Base-by-base conservation (phyloP, 2,797 vertebrate species). In the Oryzias dopingdopingensis region DNA sequence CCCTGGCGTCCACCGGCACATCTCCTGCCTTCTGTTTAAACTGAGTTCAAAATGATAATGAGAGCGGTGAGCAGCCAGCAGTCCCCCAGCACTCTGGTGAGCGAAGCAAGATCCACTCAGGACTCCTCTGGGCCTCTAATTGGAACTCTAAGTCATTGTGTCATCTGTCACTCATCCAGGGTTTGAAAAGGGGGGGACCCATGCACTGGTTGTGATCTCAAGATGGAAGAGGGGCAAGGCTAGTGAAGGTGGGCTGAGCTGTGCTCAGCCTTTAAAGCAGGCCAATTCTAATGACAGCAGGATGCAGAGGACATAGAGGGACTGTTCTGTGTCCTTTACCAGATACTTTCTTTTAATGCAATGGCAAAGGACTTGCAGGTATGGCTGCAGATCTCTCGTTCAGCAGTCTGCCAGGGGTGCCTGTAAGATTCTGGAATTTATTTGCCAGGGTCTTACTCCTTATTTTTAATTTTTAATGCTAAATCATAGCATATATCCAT, bases 21-120 rank as follows among this genome's bases (percentile, higher is more conserved):
- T 88, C 89, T 87, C 76, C 83, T 89, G 84, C 83, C 89, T 83
- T 72, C 70, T 68, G 88, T 92, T 92, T 90, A 93, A 92, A 91
- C 92, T 87, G 88, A 88, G 93, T 93, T 96, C 92, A 93, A 91
- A 91, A 94, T 95, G 93, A 93, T 96, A 96, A 94, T 94, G 88
- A 93, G 91, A 72, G 62, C 82, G 64, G 77, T 84, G 78, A 86
- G 86, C 84, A 88, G 86, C 72, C 76, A 71, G 81, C 89, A 88
- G 91, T 93, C 91, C 92, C 86, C 79, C 81, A 84, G 88, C 77
- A 83, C 88, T 81, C 77, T 73, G 74, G 70, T 70, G 84, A 87
- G 66, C 47, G 59, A 85, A 76, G 76, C 82, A 74, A 74, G 64
- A 87, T 81, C 77, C 77, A 63, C 81, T 72, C 82, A 78, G 78